Base-by-base conservation (phyloP, 1,140 invertebrate species). In the Calephelis virginiensis region DNA sequence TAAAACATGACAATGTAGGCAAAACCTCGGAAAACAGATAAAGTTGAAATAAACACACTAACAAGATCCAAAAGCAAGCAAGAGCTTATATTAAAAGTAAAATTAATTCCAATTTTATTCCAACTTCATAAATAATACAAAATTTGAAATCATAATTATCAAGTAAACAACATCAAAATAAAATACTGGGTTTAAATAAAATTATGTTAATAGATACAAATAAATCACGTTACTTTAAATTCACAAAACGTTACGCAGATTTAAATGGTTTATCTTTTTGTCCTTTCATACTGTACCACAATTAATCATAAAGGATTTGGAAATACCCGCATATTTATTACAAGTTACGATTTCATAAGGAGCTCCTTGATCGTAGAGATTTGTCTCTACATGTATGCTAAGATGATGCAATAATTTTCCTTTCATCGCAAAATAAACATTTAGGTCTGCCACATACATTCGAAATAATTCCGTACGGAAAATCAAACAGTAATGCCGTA, bases 161-260 rank as follows among this genome's bases (percentile, higher is more conserved):
- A 56, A 56, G 50, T 56, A 1, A 37, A 56, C 11, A 37, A 56
- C 50, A 6, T 56, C 5, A 56, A 56, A 12, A 56, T 56, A 56
- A 56, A 56, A 37, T 7, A 13, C 17, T 56, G 6, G 1, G 1
- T 56, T 56, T 28, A 28, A 10, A 28, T 37, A 56, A 56, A 13
- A 56, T 56, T 56, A 56, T 56, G 50, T 56, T 37, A 56, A 56
- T 56, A 56, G 50, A 56, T 37, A 56, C 50, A 56, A 56, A 56
- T 56, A 56, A 56, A 56, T 56, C 53, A 56, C 28, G 53, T 56
- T 56, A 28, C 28, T 56, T 56, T 56, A 56, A 56, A 56, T 56
- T 56, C 53, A 11, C 53, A 12, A 12, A 56, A 56, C 12, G 53
- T 56, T 28, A 37, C 10, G 53, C 28, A 56, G 53, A 56, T 56